A percentile compares a stretch with the other conserved stretches of the same genome.
phyloP scores from a whole-genome alignment of 2,113 vertebrate species.

The Dolichallabes microphthalmus region DNA sequence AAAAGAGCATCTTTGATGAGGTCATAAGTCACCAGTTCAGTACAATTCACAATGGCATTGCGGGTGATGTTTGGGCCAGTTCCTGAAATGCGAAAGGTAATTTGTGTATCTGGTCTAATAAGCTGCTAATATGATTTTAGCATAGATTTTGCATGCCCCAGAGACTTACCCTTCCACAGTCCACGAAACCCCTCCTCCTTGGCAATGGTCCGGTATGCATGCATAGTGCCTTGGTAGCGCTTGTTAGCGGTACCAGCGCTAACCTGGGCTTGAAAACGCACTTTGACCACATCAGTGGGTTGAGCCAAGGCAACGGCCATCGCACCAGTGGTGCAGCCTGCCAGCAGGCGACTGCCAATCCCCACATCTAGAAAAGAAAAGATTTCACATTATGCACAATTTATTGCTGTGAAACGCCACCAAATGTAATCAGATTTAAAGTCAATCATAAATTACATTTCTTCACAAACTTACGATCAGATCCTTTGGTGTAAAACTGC shows the following conservation, averaged over 20 bases:
- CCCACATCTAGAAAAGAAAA: slow-evolving; percentile 62
- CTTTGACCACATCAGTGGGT: slow-evolving; percentile 80
- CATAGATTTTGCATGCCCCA: no score
- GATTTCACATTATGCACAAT: not conserved
- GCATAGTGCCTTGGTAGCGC: slow-evolving; percentile 73
- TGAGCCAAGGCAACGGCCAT: slow-evolving; percentile 77
- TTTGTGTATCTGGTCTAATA: not conserved
- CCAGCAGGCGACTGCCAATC: slow-evolving; percentile 73
- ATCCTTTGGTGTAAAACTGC: slow-evolving; percentile 75
- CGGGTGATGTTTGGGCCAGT: slow-evolving; percentile 74
- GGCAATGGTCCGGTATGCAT: slow-evolving; percentile 79
- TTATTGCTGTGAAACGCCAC: no score
- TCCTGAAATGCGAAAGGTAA: slow-evolving; percentile 52
- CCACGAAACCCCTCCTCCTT: slow-evolving; percentile 75
- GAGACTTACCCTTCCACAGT: slow-evolving; percentile 75
- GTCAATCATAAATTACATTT: no score
- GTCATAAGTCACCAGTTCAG: slow-evolving; percentile 79
- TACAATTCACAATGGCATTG: slow-evolving; percentile 78
- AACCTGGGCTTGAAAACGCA: slow-evolving; percentile 74
- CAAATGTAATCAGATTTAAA: not conserved
- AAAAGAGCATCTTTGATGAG: slow-evolving; percentile 76
- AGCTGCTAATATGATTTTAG: no score
- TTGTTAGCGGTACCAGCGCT: slow-evolving; percentile 48
- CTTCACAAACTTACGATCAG: slow-evolving; percentile 69
- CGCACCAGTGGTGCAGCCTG: slow-evolving; percentile 77